Evolutionary conservation across 1,140 invertebrate species (phyloP).

Genomic region (Bactericera cockerelli): DNA sequence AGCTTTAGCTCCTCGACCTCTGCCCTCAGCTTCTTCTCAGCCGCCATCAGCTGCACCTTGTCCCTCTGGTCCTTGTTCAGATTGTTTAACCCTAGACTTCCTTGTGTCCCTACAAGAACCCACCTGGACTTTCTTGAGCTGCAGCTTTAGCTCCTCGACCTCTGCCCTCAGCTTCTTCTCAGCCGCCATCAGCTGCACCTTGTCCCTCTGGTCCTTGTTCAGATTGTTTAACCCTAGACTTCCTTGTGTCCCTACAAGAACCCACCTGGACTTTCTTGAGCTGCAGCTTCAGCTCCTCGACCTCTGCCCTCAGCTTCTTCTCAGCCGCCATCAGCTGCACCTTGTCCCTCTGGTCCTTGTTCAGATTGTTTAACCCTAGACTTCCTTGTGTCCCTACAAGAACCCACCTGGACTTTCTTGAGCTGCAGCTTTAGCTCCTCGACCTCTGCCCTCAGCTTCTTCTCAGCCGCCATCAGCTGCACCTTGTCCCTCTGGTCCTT

Average conservation of each 20-base stretch:
- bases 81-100: too few relatives aligned
- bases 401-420: conserved; percentile 66
- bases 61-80: conserved; percentile 89
- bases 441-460: conserved; percentile 71
- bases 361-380: conserved; percentile 89
- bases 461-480: conserved; percentile 86
- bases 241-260: too few relatives aligned
- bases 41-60: conserved; percentile 89
- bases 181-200: conserved; percentile 87
- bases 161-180: conserved; percentile 81
- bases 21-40: conserved; percentile 72
- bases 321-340: conserved; percentile 91
- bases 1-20: conserved; percentile 80
- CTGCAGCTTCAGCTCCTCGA: conserved; percentile 74
- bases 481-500: conserved; percentile 94
- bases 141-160: conserved; percentile 71
- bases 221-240: too few relatives aligned
- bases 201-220: conserved; percentile 88
- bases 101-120: too few relatives aligned
- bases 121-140: conserved; percentile 65
- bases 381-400: too few relatives aligned
- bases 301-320: conserved; percentile 70
- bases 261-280: conserved; percentile 67
- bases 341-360: conserved; percentile 90
- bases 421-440: conserved; percentile 74